Base-by-base conservation (phyloP, 1,140 invertebrate species). In the Drosophila kikkawai region DNA sequence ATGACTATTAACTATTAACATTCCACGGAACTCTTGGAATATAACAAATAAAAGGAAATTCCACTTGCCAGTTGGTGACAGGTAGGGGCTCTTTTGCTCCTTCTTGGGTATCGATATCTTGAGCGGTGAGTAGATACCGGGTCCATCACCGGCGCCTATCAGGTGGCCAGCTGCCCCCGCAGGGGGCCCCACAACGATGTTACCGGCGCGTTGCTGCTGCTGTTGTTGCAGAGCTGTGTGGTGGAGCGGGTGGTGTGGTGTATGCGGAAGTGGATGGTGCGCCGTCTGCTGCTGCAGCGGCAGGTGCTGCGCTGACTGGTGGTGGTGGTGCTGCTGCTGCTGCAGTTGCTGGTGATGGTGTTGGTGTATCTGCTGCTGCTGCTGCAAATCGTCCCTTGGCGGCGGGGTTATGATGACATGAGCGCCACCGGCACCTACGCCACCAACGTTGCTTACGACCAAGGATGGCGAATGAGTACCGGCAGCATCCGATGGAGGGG, bases 81-180 rank as follows among this genome's bases (percentile, higher is more conserved):
- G 97, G 91, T 98, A 98, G 11, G 98, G 98, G 93, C 97, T 98
- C 79, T 96, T 95, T 66, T 92, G 91, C 69, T 93, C 92, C 77
- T 91, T 90, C 65, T 93, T 92, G 64, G 92, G 92, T 88, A 93
- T 93, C 61, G 92, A 91, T 76, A 93, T 93, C 66, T 93, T 93
- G 44, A 93, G 80, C 56, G 92, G 92, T 50, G 92, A 84, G 66
- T 93, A 93, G 42, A 93, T 92, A 64, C 82, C 91, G 57, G 85
- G 69, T 47, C 75, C 79, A 45, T 85, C 85, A 4, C 50, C 58
- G 69, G 70, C 68, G 17, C 61, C 53, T 22, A 90, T 57, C 22
- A 86, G 68, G 59, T 91, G 82, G 7, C 82, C 56, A 8, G 78
- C 70, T 36, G 74, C 44, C 29, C 68, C 41, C 29, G 74, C 45